Evolutionary conservation across 2,113 vertebrate genomes (phyloP), one percentile per base, ranked within the genome.

Genomic region (Lota lota): DNA sequence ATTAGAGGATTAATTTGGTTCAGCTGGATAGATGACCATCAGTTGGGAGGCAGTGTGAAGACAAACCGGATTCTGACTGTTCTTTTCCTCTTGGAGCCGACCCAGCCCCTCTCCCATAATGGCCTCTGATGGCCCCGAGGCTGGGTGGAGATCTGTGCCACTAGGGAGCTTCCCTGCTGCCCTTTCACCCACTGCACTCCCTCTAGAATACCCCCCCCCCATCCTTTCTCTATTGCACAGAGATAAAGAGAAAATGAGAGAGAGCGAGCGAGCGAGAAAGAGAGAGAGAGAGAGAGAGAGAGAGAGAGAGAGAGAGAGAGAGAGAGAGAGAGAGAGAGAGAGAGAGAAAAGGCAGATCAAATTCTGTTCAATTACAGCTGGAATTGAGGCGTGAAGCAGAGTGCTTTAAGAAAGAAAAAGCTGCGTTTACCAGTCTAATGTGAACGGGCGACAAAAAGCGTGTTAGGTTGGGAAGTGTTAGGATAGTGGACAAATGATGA

Each of bases 301-400:
- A 50, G 57, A 47, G 40, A 47, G 40, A 47, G 40, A 28, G 40
- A 47, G 40, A 47, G 40, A 47, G 40, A 19, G 14, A 58, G 22
- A 36, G 64, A 20, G 60, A 47, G 18, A 58, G 19, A 22, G 67
- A 50, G 57, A 47, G 40, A 47, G 40, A 47, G 40, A 33, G 40
- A 47, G 40, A 47, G 40, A 47, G 63, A 21, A 28, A 63, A 62
- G 54, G 72, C 33, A 63, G 61, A 77, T 75, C 72, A 75, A 72
- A 82, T 82, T 66, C 28, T 80, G 73, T 77, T 75, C 78, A 82
- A 81, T 86, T 84, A 84, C 59, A 76, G 80, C 56, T 72, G 82
- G 50, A 82, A 69, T 69, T 83, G 78, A 79, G 72, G 78, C 76
- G 62, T 78, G 70, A 76, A 79, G 62, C 62, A 61, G 24, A 80